Conservation (phyloP, 2,888 invertebrate species). For the Caenorhabditis wallacei region DNA sequence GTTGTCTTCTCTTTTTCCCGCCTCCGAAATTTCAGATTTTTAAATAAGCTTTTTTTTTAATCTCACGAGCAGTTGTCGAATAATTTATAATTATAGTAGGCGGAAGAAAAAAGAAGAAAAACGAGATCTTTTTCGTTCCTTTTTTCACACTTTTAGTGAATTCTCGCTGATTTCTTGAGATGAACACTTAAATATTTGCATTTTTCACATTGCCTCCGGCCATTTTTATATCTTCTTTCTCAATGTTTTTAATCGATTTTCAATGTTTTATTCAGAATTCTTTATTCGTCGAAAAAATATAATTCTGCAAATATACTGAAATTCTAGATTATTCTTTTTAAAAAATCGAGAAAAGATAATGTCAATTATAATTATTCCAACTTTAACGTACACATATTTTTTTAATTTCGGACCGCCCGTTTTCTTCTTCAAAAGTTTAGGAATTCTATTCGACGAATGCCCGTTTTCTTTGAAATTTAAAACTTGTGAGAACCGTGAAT, state of each 20-base stretch:
- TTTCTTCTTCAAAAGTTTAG: neutral
- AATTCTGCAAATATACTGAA: no score
- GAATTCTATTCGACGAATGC: neutral
- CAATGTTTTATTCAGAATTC: neutral
- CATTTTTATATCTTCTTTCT: conserved; percentile 7
- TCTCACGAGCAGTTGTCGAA: conserved; percentile 8
- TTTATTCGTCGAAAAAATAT: neutral
- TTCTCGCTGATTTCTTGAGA: neutral
- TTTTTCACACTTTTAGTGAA: conserved; percentile 10
- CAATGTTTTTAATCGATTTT: conserved; percentile 10
- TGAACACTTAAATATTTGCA: conserved; percentile 25
- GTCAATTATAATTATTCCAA: no score
- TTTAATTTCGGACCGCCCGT: neutral
- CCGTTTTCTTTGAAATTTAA: conserved; percentile 18
- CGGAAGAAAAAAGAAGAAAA: conserved; percentile 13
- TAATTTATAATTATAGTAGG: conserved; percentile 59
- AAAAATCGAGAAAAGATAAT: no score
- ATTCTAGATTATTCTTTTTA: no score
- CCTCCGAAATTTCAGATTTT: conserved; percentile 18
- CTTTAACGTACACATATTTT: neutral
- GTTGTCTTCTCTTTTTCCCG: neutral
- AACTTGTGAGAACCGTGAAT: conserved; percentile 27
- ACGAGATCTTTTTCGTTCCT: neutral
- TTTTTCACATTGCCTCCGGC: neutral
- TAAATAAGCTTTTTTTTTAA: neutral